Base-by-base conservation (phyloP, 1,140 invertebrate genomes). In the Drosophila ercepeae region DNA sequence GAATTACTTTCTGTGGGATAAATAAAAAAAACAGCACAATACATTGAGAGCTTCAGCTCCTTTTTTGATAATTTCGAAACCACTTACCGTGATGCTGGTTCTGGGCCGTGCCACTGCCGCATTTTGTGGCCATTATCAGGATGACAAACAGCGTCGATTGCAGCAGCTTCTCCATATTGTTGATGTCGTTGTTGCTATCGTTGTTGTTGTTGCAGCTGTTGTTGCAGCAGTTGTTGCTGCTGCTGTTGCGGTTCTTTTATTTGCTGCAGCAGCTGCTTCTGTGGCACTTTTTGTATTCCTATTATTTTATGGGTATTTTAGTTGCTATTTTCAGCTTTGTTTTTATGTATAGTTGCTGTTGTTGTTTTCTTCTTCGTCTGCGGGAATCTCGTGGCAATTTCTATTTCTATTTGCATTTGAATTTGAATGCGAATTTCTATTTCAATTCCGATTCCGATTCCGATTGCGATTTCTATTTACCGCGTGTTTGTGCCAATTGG, bases 71-170 rank as follows among this genome's bases (percentile, higher is more conserved):
- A 16, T 39, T 14, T 1, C 4, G 36, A 39, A 39, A 39, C 49
- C 57, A 61, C 73, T 89, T 83, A 90, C 89, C 89, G 54, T 90
- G 84, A 70, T 90, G 78, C 59, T 86, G 72, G 53, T 71, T 90
- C 51, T 90, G 89, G 70, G 89, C 73, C 25, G 57, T 39, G 45
- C 74, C 58, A 48, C 58, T 76, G 67, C 68, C 65, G 60, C 88
- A 90, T 73, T 89, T 77, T 69, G 75, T 69, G 39, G 65, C 81
- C 72, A 89, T 83, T 78, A 90, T 77, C 54, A 90, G 74, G 65
- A 90, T 77, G 73, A 90, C 61, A 70, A 90, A 72, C 54, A 90
- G 57, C 19, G 59, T 45, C 52, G 75, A 78, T 74, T 74, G 79
- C 63, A 70, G 73, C 46, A 58, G 63, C 41, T 64, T 75, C 68